Conservation (phyloP, 2,888 invertebrate species). For the Parascotia fuliginaria region DNA sequence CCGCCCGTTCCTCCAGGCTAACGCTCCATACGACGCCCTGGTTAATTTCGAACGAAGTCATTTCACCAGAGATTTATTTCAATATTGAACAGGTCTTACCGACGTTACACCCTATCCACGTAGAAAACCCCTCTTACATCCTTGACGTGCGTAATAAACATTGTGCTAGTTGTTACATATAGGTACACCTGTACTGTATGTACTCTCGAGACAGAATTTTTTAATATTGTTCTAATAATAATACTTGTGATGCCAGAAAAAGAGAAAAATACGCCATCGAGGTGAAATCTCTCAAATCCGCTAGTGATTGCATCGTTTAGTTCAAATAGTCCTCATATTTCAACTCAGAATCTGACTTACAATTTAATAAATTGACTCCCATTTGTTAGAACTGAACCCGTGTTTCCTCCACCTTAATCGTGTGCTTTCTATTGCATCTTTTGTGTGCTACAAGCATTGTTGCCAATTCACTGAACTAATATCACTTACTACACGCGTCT, state of each 20-base stretch:
- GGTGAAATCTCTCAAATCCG: conserved; percentile 74
- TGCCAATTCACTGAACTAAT: too few species aligned
- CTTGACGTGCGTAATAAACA: background rate
- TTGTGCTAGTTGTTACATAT: background rate
- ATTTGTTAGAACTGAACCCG: conserved; percentile 60
- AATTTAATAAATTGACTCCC: conserved; percentile 71
- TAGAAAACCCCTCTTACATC: conserved; percentile 5
- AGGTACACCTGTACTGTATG: background rate
- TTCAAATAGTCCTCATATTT: conserved; percentile 79
- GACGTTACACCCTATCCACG: conserved; percentile 15
- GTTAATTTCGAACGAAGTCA: conserved; percentile 80
- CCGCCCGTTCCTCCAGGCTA: conserved; percentile 77
- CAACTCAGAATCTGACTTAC: conserved; percentile 67
- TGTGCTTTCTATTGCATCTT: conserved; percentile 17
- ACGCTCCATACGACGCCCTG: conserved; percentile 68
- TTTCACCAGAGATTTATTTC: conserved; percentile 79
- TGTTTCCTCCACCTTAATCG: conserved; percentile 19
- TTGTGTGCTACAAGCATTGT: background rate
- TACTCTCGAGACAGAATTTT: too few species aligned
- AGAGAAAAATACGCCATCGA: conserved; percentile 54
- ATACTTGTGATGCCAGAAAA: conserved; percentile 28
- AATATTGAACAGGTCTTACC: conserved; percentile 66
- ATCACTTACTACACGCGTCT: too few species aligned
- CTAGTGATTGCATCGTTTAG: conserved; percentile 81
- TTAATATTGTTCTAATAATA: too few species aligned